Base-by-base conservation (phyloP, 23 tunicate species). In the Botrylloides violaceus region DNA sequence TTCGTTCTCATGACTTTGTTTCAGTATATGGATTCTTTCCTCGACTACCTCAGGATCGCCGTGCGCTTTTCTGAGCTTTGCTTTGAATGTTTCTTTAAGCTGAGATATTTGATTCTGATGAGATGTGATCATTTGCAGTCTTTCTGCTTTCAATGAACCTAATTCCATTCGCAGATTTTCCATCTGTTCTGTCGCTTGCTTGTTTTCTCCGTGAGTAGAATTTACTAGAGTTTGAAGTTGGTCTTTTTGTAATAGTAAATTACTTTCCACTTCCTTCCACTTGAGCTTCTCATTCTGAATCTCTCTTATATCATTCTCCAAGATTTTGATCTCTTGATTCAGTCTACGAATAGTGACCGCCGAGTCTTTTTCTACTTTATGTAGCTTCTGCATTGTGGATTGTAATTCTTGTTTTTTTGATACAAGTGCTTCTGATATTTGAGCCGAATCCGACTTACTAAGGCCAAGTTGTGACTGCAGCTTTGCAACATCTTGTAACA, bases 61-160 rank as follows among this genome's bases (percentile, higher is more conserved):
- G 6, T 76, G 76, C 23, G 81, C 60, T 25, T 71, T 80, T 28
- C 76, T 70, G 1, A 87, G 70, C 76, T 74, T 87, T 53, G 68
- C 72, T 59, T 70, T 75, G 56, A 87, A 87, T 49, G 66, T 87
- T 27, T 80, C 82, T 32, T 84, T 79, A 0, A 87, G 73, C 39
- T 87, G 95, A 35, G 75, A 49, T 19, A 87, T 87, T 70, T 87
- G 95, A 50, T 87, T 66, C 70, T 87, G 95, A 70, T 87, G 95
- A 4, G 95, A 80, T 21, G 55, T 61, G 27, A 80, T 66, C 95
- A 87, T 87, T n/a, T 73, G 58, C 35, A 65, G 76, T 61, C 95
- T 80, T 76, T 87, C 95, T 38, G 61, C 55, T 32, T 66, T 80
- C 66, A 87, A 63, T 19, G 82, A 21, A 38, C 80, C 50, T 26